A percentile compares a stretch with the other conserved stretches of the same genome.
Conservation (phyloP, 2,113 vertebrate genomes). For the Atrichornis clamosus region DNA sequence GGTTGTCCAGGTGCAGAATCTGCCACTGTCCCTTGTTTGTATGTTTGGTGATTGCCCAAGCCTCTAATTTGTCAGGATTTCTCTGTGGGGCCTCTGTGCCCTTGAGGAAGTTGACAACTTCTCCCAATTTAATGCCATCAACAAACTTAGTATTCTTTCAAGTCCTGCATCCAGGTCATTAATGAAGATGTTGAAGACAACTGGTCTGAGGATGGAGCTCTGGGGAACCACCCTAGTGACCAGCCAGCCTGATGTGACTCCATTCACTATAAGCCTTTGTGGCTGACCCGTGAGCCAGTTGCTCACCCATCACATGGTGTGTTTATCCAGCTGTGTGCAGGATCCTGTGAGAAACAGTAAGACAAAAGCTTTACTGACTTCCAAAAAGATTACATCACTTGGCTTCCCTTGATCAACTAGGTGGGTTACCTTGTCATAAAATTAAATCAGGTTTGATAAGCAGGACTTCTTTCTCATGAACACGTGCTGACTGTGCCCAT, state of each 20-base stretch:
- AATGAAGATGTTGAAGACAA: neutral
- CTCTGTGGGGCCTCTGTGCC: neutral
- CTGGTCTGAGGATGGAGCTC: neutral
- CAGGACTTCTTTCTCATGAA: neutral
- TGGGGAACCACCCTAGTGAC: neutral
- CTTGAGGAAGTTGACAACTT: neutral
- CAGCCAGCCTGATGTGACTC: neutral
- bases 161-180: neutral
- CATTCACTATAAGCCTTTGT: neutral
- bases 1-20: neutral
- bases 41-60: neutral
- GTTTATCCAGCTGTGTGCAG: no score
- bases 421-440: no score
- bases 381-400: neutral
- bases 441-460: neutral
- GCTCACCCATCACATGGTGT: neutral
- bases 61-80: rapidly evolving
- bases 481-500: neutral
- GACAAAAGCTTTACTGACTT: neutral
- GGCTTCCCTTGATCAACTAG: neutral
- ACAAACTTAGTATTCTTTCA: no score
- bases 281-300: no score
- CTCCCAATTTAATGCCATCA: neutral
- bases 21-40: no score
- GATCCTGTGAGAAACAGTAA: neutral